Evolutionary conservation across 2,113 vertebrate genomes (phyloP).

Genomic region (Cyprinus carpio): DNA sequence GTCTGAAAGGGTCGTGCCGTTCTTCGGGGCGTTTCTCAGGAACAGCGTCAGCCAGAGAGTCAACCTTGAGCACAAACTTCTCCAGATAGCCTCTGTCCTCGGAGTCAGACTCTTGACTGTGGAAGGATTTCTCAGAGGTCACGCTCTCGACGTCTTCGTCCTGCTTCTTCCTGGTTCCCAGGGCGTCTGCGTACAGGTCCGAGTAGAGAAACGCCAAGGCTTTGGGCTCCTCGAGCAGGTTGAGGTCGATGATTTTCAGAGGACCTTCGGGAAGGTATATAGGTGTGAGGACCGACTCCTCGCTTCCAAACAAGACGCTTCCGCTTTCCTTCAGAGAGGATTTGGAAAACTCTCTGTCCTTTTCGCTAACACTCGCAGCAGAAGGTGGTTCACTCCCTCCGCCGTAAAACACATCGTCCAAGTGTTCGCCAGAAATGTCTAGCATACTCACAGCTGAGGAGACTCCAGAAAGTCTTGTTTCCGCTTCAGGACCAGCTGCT

Average conservation of each 20-base stretch:
- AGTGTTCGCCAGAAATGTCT: slow-evolving; percentile 76
- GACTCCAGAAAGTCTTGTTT: slow-evolving; percentile 51
- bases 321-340: slow-evolving; percentile 73
- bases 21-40: neutral
- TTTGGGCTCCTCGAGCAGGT: slow-evolving; percentile 86
- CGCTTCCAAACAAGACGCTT: slow-evolving; percentile 79
- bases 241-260: slow-evolving; percentile 79
- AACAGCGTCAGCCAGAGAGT: slow-evolving; percentile 70
- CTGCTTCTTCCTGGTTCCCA: slow-evolving; percentile 75
- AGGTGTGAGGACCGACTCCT: slow-evolving; percentile 82
- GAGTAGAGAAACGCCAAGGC: slow-evolving; percentile 90
- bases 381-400: slow-evolving; percentile 18
- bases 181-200: slow-evolving; percentile 86
- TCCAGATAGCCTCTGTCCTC: slow-evolving; percentile 90
- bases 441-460: slow-evolving; percentile 66
- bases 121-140: slow-evolving; percentile 83
- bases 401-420: slow-evolving; percentile 88
- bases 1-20: neutral
- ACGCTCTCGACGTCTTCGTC: slow-evolving; percentile 81
- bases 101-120: slow-evolving; percentile 82
- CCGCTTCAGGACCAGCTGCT: neutral
- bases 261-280: slow-evolving; percentile 83
- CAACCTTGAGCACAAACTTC: slow-evolving; percentile 89
- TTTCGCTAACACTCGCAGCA: slow-evolving; percentile 40
- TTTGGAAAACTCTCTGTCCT: slow-evolving; percentile 24